Conservation (phyloP, 2,113 vertebrate genomes). For the Corythaeola cristata region DNA sequence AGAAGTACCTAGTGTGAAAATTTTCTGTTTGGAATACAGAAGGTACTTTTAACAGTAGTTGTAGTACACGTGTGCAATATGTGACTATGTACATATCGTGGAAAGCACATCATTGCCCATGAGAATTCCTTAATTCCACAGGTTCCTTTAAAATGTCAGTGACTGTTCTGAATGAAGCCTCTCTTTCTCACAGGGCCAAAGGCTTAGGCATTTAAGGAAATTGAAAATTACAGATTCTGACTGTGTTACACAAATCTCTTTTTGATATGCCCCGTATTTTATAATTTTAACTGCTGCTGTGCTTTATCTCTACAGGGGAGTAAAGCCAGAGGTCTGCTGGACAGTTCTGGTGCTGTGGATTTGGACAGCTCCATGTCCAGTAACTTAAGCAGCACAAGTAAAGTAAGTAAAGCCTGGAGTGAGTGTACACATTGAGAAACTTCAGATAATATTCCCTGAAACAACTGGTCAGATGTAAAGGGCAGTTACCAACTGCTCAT, state of each 20-base stretch:
- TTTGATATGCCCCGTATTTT: background rate
- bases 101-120: background rate
- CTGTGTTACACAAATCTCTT: background rate
- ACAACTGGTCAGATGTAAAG: background rate
- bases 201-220: background rate
- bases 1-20: background rate
- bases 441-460: background rate
- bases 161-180: background rate
- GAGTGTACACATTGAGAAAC: background rate
- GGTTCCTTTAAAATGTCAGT: background rate
- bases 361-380: constrained; percentile 74
- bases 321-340: constrained; percentile 79
- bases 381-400: constrained; percentile 72
- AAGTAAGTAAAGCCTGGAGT: constrained; percentile 67
- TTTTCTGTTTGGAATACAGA: background rate
- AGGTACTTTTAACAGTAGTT: background rate
- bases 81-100: background rate
- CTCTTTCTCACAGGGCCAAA: background rate
- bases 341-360: constrained; percentile 74
- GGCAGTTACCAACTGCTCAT: background rate
- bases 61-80: background rate
- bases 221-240: background rate
- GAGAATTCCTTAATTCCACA: background rate
- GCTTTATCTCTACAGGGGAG: constrained; percentile 77
- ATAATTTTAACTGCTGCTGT: background rate